Conservation (phyloP, 1,140 invertebrate genomes). For the Neodiprion pinetum region DNA sequence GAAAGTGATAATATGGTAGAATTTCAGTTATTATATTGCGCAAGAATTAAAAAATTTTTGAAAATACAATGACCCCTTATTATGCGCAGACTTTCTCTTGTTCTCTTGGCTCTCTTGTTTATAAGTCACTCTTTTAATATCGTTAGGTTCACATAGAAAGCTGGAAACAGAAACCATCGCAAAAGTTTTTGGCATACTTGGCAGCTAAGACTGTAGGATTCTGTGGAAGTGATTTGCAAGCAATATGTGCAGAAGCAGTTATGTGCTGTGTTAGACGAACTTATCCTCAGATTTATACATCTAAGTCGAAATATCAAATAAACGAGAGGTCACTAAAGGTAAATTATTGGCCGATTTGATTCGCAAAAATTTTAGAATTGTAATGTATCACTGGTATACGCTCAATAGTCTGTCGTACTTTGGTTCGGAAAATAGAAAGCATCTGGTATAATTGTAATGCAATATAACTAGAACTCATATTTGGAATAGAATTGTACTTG, state of each 20-base stretch:
- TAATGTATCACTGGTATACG: not conserved
- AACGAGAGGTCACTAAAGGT: constrained; percentile 52
- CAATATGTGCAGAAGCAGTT: constrained; percentile 56
- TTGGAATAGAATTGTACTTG: constrained; percentile 15
- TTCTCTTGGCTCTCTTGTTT: too few species aligned
- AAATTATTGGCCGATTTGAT: constrained; percentile 21
- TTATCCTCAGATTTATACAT: constrained; percentile 57
- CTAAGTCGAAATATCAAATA: constrained; percentile 50
- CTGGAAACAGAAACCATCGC: constrained; percentile 55
- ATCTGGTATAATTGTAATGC: constrained; percentile 12
- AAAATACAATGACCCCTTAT: too few species aligned
- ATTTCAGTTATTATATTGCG: too few species aligned
- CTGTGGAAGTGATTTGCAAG: constrained; percentile 62
- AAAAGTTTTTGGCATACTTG: constrained; percentile 53
- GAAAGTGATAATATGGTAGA: too few species aligned
- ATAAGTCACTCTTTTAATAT: not conserved
- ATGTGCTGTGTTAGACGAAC: constrained; percentile 56
- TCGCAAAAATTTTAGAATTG: too few species aligned
- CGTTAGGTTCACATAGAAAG: constrained; percentile 52
- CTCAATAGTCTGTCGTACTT: not conserved
- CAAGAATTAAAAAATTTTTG: not conserved
- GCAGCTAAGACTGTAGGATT: constrained; percentile 59
- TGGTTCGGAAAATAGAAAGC: not conserved
- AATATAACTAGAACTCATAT: not conserved
- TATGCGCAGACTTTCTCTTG: too few species aligned